Conservation (phyloP, 2,113 vertebrate species). For the Vireo altiloquus region DNA sequence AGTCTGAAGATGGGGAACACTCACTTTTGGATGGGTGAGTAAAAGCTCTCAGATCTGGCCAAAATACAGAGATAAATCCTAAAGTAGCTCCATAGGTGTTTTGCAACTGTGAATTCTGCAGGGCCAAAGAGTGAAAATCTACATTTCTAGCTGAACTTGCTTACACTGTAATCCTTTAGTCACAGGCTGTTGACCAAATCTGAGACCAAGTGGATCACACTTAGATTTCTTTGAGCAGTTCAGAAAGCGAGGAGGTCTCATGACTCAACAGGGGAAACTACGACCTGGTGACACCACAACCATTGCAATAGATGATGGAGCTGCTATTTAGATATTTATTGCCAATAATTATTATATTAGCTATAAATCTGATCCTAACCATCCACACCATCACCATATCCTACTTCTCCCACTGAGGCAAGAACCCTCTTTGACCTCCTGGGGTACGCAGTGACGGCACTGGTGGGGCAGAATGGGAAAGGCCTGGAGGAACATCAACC, state of each 20-base stretch:
- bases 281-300: rapidly evolving
- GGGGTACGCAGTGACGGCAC: rapidly evolving
- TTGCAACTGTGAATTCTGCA: background rate
- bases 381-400: background rate
- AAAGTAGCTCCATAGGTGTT: background rate
- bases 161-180: background rate
- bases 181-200: background rate
- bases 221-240: background rate
- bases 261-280: background rate
- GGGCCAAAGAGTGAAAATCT: background rate
- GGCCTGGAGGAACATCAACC: background rate
- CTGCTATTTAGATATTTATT: background rate
- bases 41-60: background rate
- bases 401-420: background rate
- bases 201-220: background rate
- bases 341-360: background rate
- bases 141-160: background rate
- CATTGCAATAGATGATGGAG: background rate
- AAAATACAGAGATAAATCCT: background rate
- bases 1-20: background rate
- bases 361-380: background rate
- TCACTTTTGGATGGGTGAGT: background rate
- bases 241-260: background rate
- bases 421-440: background rate
- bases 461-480: background rate